Evolutionary conservation across 2,797 vertebrate genomes (phyloP), one percentile per base, ranked within the genome.

Genomic region (Peromyscus nudipes): DNA sequence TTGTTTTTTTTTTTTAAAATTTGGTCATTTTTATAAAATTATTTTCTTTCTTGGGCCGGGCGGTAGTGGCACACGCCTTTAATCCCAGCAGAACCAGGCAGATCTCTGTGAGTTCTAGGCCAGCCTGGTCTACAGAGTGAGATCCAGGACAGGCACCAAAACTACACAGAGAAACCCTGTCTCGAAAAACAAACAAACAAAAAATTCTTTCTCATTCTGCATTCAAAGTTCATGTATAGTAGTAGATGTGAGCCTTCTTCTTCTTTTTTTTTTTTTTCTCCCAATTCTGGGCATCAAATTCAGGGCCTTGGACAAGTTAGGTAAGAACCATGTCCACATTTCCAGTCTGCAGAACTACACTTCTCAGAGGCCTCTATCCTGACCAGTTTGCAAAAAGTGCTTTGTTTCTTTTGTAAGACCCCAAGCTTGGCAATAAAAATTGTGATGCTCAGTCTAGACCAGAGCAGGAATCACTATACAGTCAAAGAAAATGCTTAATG

Each of bases 321-420:
- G 31, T 46, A 81, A 77, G 21, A 46, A 19, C 19, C 40, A 46
- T 67, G 46, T 46, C 23, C 17, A 69, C n/a, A 55, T 29, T 31
- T 46, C 76, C 46, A 55, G 89, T 57, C 37, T 27, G 7, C 31
- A 14, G 73, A 89, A 40, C 52, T 77, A 34, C 27, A 84, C 62
- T 82, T 88, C 91, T 92, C 37, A 31, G 69, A 94, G n/a, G 23
- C 23, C 31, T 87, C 82, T 88, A 62, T 71, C 62, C n/a, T 46
- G 82, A 65, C 8, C 8, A 46, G 23, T 92, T 88, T 52, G 67
- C 49, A 43, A 75, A 88, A 71, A 88, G 34, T 31, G 3, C 29
- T 83, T 87, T 86, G 17, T 79, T 97, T 92, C 57, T 96, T 80
- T 96, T 86, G 69, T 90, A 96, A 93, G 79, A 94, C 73, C 13